Evolutionary conservation across 2,888 invertebrate species (phyloP), one percentile per base, ranked within the genome.

Genomic region (Physocephala rufipes): DNA sequence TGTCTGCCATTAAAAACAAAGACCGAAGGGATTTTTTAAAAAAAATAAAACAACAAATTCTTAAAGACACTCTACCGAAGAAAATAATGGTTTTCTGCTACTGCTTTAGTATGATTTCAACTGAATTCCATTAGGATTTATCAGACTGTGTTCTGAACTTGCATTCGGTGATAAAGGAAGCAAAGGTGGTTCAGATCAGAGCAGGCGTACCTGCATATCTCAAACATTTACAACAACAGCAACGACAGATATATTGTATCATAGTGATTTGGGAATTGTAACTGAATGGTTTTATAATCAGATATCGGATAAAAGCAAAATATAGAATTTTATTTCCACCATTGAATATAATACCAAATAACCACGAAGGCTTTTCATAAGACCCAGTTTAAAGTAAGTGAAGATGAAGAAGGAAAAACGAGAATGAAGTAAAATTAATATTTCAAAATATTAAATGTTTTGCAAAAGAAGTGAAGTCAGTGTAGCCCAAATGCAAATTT

Each of bases 401-500:
- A 63, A 24, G 47, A 47, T 4, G n/a, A 47, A 63, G 15, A 47
- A 13, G 26, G 21, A n/a, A n/a, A n/a, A n/a, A n/a, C n/a, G n/a
- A n/a, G n/a, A n/a, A n/a, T n/a, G n/a, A n/a, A n/a, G n/a, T n/a
- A n/a, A n/a, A n/a, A n/a, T n/a, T n/a, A n/a, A n/a, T n/a, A n/a
- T n/a, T n/a, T n/a, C n/a, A n/a, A n/a, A n/a, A n/a, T n/a, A n/a
- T n/a, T n/a, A n/a, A n/a, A n/a, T n/a, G n/a, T n/a, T n/a, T n/a
- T n/a, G n/a, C n/a, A n/a, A n/a, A n/a, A n/a, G n/a, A n/a, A n/a
- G 9, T 16, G 19, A 47, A 63, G 9, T 2, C n/a, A 15, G 26
- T 45, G 5, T 58, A 58, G 26, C 28, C 24, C n/a, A 63, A 63
- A 63, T 24, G 45, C 47, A 63, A 63, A 63, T 63, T 43, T 16